Conservation (phyloP, 2,888 invertebrate species). For the Blera fallax region DNA sequence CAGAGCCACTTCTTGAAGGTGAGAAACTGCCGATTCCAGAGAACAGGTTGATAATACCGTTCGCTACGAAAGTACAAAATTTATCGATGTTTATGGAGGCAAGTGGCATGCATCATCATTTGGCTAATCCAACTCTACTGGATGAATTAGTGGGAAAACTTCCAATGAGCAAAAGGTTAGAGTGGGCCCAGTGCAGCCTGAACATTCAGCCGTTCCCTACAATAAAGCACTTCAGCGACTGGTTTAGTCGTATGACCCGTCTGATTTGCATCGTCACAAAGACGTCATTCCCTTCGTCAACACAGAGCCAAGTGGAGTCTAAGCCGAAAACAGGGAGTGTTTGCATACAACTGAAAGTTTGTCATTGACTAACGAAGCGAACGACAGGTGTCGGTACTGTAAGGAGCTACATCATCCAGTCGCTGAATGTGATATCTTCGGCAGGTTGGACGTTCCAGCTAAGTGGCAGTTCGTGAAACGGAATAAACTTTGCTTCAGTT, state of each 20-base stretch:
- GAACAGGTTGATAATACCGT: constrained; percentile 10
- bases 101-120: constrained; percentile 21
- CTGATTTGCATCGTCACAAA: background rate
- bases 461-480: constrained; percentile 1
- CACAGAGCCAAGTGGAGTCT: background rate
- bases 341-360: background rate
- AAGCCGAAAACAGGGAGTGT: constrained; percentile 7
- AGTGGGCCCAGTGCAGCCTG: constrained; percentile 18
- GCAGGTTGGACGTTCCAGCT: background rate
- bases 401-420: background rate
- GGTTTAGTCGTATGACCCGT: background rate
- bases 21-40: constrained; percentile 17
- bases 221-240: constrained; percentile 21
- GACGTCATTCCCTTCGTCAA: background rate
- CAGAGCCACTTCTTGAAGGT: constrained; percentile 1
- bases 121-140: constrained; percentile 26
- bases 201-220: background rate
- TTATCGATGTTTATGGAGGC: background rate
- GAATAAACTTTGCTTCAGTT: background rate
- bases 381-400: background rate
- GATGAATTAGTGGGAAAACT: constrained; percentile 44
- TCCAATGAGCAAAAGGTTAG: constrained; percentile 34
- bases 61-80: background rate
- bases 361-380: background rate
- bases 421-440: background rate